Evolutionary conservation across 2,797 vertebrate species (phyloP).

Genomic region (Schizothorax lantsangensis): DNA sequence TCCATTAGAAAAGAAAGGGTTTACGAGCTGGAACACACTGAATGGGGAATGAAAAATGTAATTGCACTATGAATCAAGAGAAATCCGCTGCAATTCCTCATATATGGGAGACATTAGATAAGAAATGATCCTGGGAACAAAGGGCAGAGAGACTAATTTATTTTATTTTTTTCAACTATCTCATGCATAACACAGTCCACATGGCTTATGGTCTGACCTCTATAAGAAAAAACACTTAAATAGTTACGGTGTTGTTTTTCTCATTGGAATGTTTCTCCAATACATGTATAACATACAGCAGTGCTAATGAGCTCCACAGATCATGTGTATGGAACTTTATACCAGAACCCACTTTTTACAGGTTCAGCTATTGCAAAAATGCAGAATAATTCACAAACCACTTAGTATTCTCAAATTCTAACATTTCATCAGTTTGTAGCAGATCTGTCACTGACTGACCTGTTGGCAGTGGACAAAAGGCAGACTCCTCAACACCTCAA

Average conservation of each 20-base stretch:
- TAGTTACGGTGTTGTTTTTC: slow-evolving; percentile 20
- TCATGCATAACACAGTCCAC: slow-evolving; percentile 24
- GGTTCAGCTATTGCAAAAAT: background rate
- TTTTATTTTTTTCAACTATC: slow-evolving; percentile 43
- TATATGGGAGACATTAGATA: slow-evolving; percentile 34
- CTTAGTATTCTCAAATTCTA: background rate
- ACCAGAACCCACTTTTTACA: background rate
- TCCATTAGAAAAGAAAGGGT: slow-evolving; percentile 26
- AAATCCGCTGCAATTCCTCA: slow-evolving; percentile 23
- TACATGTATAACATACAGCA: slow-evolving; percentile 22
- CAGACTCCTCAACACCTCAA: background rate
- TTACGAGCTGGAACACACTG: background rate
- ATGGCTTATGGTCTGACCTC: slow-evolving; percentile 36
- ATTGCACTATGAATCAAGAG: slow-evolving; percentile 33
- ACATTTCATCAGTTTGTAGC: background rate
- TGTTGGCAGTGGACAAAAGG: background rate
- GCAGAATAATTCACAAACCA: background rate
- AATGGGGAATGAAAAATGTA: slow-evolving; percentile 25
- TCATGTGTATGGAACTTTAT: slow-evolving; percentile 16
- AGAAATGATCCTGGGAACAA: slow-evolving; percentile 38
- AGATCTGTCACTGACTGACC: background rate
- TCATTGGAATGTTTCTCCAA: slow-evolving; percentile 32
- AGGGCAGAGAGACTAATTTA: slow-evolving; percentile 35
- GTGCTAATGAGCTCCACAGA: slow-evolving; percentile 13
- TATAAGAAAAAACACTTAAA: slow-evolving; percentile 23